phyloP scores from a whole-genome alignment of 1,140 invertebrate genomes.

The Chelonus insularis region DNA sequence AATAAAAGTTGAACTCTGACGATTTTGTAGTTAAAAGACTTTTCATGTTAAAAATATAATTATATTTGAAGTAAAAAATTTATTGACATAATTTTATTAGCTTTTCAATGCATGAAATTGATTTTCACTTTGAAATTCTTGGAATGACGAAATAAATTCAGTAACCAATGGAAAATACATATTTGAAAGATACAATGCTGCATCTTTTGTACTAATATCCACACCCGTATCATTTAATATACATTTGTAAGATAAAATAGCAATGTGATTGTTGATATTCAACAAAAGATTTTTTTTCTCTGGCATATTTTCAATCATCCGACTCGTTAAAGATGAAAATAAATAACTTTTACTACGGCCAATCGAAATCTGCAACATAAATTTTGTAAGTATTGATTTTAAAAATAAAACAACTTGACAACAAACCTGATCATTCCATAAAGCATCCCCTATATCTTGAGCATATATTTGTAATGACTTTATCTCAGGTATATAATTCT shows the following conservation, averaged over 20 bases:
- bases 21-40: not conserved
- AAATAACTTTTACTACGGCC: slow-evolving; percentile 28
- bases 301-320: slow-evolving; percentile 27
- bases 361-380: not conserved
- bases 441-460: slow-evolving; percentile 34
- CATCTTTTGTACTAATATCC: slow-evolving; percentile 35
- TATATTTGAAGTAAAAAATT: not conserved
- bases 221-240: slow-evolving; percentile 33
- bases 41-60: not conserved
- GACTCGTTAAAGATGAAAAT: slow-evolving; percentile 29
- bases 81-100: no score
- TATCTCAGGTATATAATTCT: slow-evolving; percentile 21
- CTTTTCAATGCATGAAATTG: not conserved
- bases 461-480: slow-evolving; percentile 33
- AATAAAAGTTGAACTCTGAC: slow-evolving; percentile 34
- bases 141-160: slow-evolving; percentile 34
- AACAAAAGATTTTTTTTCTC: slow-evolving; percentile 32
- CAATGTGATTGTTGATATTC: slow-evolving; percentile 42
- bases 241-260: slow-evolving; percentile 40
- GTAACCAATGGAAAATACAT: slow-evolving; percentile 38
- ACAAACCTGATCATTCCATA: slow-evolving; percentile 39
- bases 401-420: no score
- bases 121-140: slow-evolving; percentile 1
- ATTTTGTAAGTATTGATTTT: no score
- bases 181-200: slow-evolving; percentile 32